phyloP scores from a whole-genome alignment of 2,888 invertebrate species.

The Spialia ferax region DNA sequence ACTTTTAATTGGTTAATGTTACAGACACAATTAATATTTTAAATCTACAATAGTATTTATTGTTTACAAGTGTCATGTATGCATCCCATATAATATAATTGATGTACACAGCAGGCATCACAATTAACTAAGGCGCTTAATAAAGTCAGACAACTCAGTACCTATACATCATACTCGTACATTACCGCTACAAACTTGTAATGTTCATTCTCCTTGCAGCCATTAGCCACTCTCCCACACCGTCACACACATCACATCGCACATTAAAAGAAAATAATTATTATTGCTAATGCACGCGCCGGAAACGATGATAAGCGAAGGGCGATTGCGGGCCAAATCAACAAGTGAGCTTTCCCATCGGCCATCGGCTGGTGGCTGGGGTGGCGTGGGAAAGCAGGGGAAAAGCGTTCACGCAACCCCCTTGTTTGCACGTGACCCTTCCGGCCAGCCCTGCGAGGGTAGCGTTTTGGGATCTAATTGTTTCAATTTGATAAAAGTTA shows the following conservation, averaged over 20 bases:
- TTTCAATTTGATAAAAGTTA: constrained; percentile 26
- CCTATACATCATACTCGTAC: background rate
- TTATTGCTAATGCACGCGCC: constrained; percentile 55
- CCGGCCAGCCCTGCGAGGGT: constrained; percentile 56
- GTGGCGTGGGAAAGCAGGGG: constrained; percentile 76
- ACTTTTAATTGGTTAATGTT: too few species aligned
- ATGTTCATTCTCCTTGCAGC: background rate
- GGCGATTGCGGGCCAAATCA: constrained; percentile 75
- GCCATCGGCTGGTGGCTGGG: constrained; percentile 57
- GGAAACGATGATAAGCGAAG: constrained; percentile 68
- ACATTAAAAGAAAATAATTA: constrained; percentile 48
- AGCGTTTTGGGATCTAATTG: constrained; percentile 29
- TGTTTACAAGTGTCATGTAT: too few species aligned
- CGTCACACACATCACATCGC: constrained; percentile 40
- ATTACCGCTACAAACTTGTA: background rate
- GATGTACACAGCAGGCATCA: too few species aligned
- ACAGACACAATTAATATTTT: too few species aligned
- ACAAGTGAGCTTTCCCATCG: constrained; percentile 77
- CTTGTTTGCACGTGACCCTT: constrained; percentile 75
- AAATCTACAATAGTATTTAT: too few species aligned
- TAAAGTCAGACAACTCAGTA: background rate
- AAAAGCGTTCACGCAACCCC: constrained; percentile 77
- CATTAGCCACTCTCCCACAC: constrained; percentile 27
- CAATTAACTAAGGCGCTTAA: too few species aligned
- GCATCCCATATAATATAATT: too few species aligned